Base-by-base conservation (phyloP, 2,113 vertebrate genomes). In the Manacus vitellinus region DNA sequence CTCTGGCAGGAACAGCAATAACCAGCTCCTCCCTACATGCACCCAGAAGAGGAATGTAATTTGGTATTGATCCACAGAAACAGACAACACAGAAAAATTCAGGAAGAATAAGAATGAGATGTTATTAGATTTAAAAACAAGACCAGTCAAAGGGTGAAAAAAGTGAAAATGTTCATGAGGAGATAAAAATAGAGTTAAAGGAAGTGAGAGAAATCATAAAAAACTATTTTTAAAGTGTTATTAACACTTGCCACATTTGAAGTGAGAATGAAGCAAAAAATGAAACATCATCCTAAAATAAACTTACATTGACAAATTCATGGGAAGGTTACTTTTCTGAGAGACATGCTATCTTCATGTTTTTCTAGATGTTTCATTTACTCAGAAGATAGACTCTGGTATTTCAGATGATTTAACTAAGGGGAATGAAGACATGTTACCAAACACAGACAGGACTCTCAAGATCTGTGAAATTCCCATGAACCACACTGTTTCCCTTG, bases 221-320 rank as follows among this genome's bases (percentile, higher is more conserved):
- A 83, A 73, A 31, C 24, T 93, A 92, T 95, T 97, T 96, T 94
- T 75, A 92, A 92, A 23, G 68, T 81, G 79, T 44, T 51, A 61
- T 76, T 90, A 90, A 88, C 78, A 82, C 75, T 74, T 86, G 39
- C 24, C 91, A 75, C 6, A 15, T 81, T 85, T 89, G 58, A 88
- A 85, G 84, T 59, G 46, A 82, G 73, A 92, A 75, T 44, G 30
- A 85, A 87, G 77, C 22, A 89, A 94, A 92, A 95, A 92, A 58
- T 27, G 30, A 93, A 96, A 70, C 28, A 56, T 70, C 41, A 56
- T 70, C 41, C 58, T 9, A 83, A 87, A 95, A 94, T 76, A 92
- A 91, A 11, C 28, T 81, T 67, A 46, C 8, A 37, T 63, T 89
- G 85, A 95, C 70, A 95, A 92, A 81, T 61, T 88, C 35, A 84